Base-by-base conservation (phyloP, 2,888 invertebrate species). In the Empis livida region DNA sequence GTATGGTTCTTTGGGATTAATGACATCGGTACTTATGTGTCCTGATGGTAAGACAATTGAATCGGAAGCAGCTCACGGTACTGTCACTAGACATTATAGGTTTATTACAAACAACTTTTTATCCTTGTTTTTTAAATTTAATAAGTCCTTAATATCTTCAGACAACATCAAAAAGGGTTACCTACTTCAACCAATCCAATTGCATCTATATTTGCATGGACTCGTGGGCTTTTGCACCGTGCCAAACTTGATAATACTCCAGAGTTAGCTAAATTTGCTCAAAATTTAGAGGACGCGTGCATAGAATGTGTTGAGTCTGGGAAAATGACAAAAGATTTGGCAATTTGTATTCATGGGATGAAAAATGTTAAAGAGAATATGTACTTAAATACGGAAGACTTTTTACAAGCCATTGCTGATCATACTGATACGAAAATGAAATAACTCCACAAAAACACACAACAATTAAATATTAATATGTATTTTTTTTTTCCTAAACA, bases 131-230 rank as follows among this genome's bases (percentile, higher is more conserved):
- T 30, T 15, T 37, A 14, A 37, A 20, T n/a, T 13, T 10, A 37
- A 2, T 13, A 20, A n/a, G n/a, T n/a, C n/a, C n/a, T n/a, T 11
- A 6, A 77, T 69, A 66, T 15, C 39, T 48, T 5, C 14, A 79
- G 90, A 60, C 78, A 82, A 76, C 87, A 89, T 66, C 89, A 89
- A 70, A 82, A 87, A 72, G 91, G 91, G 47, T 77, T 83, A 60
- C 78, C 80, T 45, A 92, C 92, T 3, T 89, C 89, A 52, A 92
- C 92, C 48, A 92, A 92, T 71, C 90, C 92, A 10, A 82, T 92
- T 49, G 92, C 92, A 13, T 90, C 89, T 39, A 90, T 92, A 60
- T 92, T 85, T 70, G 92, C 91, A 10, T 92, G 91, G 91, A 90
- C 91, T 0, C 71, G 87, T 45, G 91, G 91, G 2, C 73, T 92